These are phyloP conservation scores for Rhynchomys soricoides DNA, from an alignment of 2,113 vertebrate species.

Conservation along the genomic window DNA sequence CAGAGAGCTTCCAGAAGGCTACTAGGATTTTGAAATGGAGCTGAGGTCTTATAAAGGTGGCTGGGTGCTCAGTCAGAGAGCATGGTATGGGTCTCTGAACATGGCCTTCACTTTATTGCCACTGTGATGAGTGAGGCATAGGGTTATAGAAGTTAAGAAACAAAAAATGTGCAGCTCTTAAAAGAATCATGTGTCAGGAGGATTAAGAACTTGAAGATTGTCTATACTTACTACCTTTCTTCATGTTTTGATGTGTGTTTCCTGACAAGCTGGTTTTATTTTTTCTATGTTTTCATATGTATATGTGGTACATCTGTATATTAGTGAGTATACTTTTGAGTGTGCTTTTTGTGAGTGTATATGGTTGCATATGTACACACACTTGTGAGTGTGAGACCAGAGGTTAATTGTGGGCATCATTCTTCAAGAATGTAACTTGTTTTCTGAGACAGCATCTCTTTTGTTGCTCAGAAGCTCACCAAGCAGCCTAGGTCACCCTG, in stretches of 20 bases:
- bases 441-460: neutral
- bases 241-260: neutral
- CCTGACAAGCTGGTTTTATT: neutral
- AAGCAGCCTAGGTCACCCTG: neutral
- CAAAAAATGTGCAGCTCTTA: neutral
- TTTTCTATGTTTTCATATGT: neutral
- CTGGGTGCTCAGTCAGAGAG: neutral
- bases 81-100: neutral
- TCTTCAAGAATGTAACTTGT: neutral
- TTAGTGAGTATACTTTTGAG: neutral
- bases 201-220: neutral
- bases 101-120: neutral
- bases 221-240: neutral
- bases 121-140: neutral
- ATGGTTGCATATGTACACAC: neutral
- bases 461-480: neutral
- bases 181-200: neutral
- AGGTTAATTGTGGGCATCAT: neutral
- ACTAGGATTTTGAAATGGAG: neutral
- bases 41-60: neutral
- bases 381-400: neutral
- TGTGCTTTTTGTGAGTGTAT: neutral
- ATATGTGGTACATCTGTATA: no score
- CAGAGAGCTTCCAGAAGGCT: neutral
- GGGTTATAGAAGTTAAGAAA: neutral